Percentiles rank a stretch among this genome's conserved stretches.
phyloP scores from a whole-genome alignment of 2,113 vertebrate species.

The Isurus oxyrinchus region DNA sequence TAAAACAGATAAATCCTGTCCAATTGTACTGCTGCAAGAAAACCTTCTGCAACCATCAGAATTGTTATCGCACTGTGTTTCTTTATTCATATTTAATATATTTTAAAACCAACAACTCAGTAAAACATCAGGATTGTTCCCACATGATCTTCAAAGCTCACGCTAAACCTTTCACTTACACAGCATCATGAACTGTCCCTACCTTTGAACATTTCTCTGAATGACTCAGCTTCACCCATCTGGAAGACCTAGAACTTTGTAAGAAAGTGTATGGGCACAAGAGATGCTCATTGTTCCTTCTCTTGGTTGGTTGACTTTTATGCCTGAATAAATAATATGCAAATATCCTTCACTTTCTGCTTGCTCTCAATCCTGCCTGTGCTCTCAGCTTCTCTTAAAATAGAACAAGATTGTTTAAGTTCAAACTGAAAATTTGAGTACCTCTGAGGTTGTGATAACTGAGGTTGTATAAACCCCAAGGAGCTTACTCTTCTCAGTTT shows the following conservation, averaged over 20 bases:
- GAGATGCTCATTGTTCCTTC: background rate
- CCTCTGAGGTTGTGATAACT: background rate
- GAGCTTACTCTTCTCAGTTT: background rate
- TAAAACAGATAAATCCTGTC: background rate
- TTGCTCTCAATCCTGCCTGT: background rate
- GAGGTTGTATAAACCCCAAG: background rate
- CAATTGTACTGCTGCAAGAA: background rate
- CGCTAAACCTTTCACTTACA: background rate
- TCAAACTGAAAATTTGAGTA: background rate
- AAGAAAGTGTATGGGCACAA: background rate
- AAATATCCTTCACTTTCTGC: background rate
- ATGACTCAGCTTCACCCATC: background rate
- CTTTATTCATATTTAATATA: background rate
- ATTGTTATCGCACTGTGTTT: background rate
- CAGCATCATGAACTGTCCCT: background rate
- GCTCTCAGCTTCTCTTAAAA: background rate
- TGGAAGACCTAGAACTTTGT: background rate
- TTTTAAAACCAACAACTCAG: background rate
- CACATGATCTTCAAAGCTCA: background rate
- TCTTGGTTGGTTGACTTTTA: background rate
- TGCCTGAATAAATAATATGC: constrained; percentile 10
- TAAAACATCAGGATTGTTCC: background rate
- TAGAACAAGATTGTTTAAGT: background rate
- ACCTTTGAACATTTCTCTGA: background rate
- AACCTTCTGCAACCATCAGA: background rate